These are phyloP conservation scores for Salticus scenicus DNA, from an alignment of 2,888 invertebrate species.

Conservation along the genomic window DNA sequence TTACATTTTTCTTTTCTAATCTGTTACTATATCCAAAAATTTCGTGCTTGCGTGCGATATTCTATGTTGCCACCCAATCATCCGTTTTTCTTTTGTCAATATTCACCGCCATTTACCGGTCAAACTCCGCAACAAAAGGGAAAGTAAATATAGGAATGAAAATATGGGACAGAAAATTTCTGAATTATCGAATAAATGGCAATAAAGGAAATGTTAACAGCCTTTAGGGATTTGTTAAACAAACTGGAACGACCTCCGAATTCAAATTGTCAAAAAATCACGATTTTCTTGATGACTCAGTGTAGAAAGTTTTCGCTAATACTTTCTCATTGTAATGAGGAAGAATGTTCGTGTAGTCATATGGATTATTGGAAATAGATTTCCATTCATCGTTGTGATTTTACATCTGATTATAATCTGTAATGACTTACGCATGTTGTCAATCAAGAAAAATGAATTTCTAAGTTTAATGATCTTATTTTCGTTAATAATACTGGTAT, in stretches of 20 bases:
- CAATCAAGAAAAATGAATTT: no score
- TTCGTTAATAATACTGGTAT: no score
- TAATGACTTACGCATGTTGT: no score
- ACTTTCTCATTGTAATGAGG: neutral
- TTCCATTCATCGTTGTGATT: no score
- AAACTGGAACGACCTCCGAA: neutral
- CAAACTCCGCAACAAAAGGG: neutral
- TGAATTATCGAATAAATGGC: neutral
- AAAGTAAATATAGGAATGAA: neutral
- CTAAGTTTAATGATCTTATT: no score
- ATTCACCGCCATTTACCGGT: neutral
- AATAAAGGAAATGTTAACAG: neutral
- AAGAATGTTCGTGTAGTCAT: neutral
- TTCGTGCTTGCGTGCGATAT: neutral
- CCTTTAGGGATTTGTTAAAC: slow-evolving; percentile 6
- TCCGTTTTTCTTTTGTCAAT: neutral
- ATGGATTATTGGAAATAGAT: neutral
- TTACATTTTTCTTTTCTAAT: no score
- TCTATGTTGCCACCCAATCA: slow-evolving; percentile 4
- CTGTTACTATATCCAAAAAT: no score
- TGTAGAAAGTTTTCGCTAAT: neutral
- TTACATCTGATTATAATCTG: no score
- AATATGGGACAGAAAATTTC: neutral
- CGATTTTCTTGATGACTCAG: neutral
- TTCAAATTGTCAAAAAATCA: neutral